phyloP scores from a whole-genome alignment of 2,888 invertebrate species.

The Eupsilia transversa region DNA sequence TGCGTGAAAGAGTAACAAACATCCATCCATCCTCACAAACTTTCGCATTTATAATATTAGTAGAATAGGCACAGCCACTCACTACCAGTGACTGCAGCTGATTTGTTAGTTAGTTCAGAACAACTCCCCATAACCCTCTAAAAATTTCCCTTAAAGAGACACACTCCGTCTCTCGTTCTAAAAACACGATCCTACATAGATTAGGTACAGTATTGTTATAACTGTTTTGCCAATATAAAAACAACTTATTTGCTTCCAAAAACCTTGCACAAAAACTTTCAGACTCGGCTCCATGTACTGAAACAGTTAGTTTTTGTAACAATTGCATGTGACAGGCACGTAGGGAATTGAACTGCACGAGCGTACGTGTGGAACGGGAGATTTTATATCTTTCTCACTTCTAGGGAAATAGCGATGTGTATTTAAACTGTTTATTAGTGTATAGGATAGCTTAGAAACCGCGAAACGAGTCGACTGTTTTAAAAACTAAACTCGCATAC shows the following conservation, averaged over 20 bases:
- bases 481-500: background rate
- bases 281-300: background rate
- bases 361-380: background rate
- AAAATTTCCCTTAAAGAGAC: background rate
- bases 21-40: no score
- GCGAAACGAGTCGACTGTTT: background rate
- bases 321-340: constrained; percentile 49
- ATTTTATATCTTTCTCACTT: background rate
- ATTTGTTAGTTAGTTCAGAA: background rate
- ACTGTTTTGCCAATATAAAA: constrained; percentile 1
- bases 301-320: constrained; percentile 29
- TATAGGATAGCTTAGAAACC: background rate
- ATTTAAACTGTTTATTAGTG: constrained; percentile 2
- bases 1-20: no score
- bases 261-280: constrained; percentile 13
- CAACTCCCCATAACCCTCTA: background rate
- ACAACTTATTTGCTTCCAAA: background rate
- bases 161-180: background rate
- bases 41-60: no score
- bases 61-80: no score
- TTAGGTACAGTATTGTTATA: background rate
- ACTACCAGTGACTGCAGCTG: no score
- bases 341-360: constrained; percentile 39
- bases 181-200: background rate
- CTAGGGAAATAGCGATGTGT: background rate